Conservation (phyloP, 2,113 vertebrate species). For the Corapipo altera region DNA sequence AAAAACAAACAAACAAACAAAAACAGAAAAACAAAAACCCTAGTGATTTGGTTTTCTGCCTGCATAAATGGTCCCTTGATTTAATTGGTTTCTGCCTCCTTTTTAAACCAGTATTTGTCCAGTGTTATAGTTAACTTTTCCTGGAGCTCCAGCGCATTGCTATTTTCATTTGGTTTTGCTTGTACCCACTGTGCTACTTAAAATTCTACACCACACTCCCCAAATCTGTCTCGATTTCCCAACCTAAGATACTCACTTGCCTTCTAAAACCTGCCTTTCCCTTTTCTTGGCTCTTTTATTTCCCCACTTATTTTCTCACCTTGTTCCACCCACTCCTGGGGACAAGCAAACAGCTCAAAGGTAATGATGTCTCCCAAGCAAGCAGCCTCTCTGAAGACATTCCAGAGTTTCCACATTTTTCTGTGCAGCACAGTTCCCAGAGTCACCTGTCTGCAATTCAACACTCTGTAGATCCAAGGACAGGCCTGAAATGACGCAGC, state of each 20-base stretch:
- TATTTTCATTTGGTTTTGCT: background rate
- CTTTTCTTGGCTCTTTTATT: conserved; percentile 32
- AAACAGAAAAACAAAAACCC: background rate
- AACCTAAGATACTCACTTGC: background rate
- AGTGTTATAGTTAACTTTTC: background rate
- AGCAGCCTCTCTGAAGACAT: background rate
- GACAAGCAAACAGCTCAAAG: background rate
- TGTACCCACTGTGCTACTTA: background rate
- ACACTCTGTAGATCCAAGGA: background rate
- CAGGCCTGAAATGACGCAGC: background rate
- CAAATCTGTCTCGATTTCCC: background rate
- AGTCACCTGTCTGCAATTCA: background rate
- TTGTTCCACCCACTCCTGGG: conserved; percentile 27
- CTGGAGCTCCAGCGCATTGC: background rate
- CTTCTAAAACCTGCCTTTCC: background rate
- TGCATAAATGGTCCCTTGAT: background rate
- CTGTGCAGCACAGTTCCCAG: background rate
- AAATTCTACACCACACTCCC: background rate
- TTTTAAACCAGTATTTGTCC: background rate
- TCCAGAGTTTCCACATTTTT: background rate
- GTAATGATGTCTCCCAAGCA: background rate
- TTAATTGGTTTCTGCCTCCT: background rate
- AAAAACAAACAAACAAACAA: background rate
- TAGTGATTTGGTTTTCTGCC: background rate
- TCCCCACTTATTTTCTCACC: conserved; percentile 37